Evolutionary conservation across 1,140 invertebrate species (phyloP).

Genomic region (Drosophila tsacasi): DNA sequence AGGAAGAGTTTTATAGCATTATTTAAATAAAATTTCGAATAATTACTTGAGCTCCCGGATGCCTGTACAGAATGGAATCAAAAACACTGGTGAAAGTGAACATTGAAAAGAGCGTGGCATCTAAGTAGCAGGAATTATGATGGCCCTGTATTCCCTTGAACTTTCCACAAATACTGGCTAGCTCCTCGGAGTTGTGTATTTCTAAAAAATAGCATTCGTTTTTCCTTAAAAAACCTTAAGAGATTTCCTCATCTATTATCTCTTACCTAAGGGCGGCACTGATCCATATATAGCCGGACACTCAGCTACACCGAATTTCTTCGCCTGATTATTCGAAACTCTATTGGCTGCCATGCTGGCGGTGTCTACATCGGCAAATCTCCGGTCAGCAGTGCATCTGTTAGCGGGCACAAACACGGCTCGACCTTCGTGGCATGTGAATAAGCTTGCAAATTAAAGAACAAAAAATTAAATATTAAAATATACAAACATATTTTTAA

Average conservation of each 20-base stretch:
- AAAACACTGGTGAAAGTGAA: slow-evolving; percentile 98
- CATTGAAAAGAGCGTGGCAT: slow-evolving; percentile 98
- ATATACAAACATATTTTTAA: neutral
- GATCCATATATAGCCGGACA: slow-evolving; percentile 92
- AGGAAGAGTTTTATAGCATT: too few relatives aligned
- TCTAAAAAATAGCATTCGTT: slow-evolving; percentile 37
- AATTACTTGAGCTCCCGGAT: slow-evolving; percentile 87
- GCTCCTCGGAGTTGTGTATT: slow-evolving; percentile 86
- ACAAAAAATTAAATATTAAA: neutral
- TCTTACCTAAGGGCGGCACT: slow-evolving; percentile 90
- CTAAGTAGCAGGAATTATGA: slow-evolving; percentile 98
- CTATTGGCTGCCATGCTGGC: slow-evolving; percentile 28
- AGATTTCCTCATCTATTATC: neutral
- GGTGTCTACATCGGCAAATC: slow-evolving; percentile 88
- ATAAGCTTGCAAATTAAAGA: slow-evolving; percentile 43
- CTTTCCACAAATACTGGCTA: slow-evolving; percentile 90
- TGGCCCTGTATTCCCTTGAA: slow-evolving; percentile 97
- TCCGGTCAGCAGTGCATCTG: slow-evolving; percentile 91
- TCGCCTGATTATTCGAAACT: slow-evolving; percentile 46
- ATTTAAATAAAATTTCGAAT: neutral
- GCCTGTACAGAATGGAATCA: slow-evolving; percentile 94
- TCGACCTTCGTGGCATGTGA: slow-evolving; percentile 85
- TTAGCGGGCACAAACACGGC: slow-evolving; percentile 92
- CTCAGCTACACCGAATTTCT: slow-evolving; percentile 86
- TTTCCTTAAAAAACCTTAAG: neutral